Evolutionary conservation across 2,113 vertebrate genomes (phyloP), one percentile per base, ranked within the genome.

Genomic region (Protomyctophum bolini): DNA sequence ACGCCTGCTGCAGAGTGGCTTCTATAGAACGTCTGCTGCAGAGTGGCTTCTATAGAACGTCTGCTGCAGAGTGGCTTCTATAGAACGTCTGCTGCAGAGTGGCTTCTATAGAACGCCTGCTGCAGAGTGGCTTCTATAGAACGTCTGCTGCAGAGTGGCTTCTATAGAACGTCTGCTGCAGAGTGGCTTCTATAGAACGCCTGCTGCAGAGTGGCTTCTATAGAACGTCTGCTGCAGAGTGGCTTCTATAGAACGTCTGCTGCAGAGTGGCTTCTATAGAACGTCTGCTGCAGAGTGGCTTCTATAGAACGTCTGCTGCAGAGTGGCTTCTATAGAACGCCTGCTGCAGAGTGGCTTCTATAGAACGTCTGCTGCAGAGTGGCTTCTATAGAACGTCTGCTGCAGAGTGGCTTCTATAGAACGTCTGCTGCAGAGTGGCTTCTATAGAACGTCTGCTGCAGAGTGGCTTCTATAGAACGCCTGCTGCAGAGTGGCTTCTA

Each of bases 71-170:
- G 50, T 56, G 54, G 60, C n/a, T n/a, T n/a, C n/a, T n/a, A n/a
- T n/a, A 33, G 45, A 73, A 64, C 59, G 14, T 58, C 67, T 75
- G 21, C 51, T 10, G 61, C 45, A 61, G 55, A 11, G 50, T 56
- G 54, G 60, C n/a, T n/a, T n/a, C n/a, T n/a, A n/a, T n/a, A 33
- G 45, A 73, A 64, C 59, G 14, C 58, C 67, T 75, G 21, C 51
- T 10, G 61, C 45, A 61, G 55, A 11, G 50, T 56, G 54, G 60
- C n/a, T n/a, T n/a, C n/a, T n/a, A n/a, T n/a, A 33, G 45, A 73
- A 64, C 59, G 14, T 58, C 67, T 75, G 21, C 51, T 10, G 61
- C 45, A 61, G 55, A 11, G 50, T 56, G 54, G 60, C n/a, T n/a
- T n/a, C n/a, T n/a, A n/a, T n/a, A 33, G 45, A 73, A 64, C 59